Conservation (phyloP, 2,113 vertebrate genomes). For the Nyctibius bracteatus region DNA sequence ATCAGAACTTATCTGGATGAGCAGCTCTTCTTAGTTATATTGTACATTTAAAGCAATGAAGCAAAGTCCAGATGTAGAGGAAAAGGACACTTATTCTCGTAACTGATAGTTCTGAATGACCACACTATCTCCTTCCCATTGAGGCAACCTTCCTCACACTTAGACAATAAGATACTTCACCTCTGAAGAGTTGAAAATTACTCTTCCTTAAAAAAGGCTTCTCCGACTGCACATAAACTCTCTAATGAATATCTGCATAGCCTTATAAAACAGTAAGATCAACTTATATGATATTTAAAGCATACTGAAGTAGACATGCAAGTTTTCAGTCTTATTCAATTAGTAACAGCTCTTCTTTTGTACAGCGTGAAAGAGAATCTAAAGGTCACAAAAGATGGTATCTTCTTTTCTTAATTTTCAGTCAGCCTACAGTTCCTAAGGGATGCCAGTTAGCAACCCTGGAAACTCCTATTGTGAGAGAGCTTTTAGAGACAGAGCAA, state of each 20-base stretch:
- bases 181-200: neutral
- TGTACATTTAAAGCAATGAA: neutral
- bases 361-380: neutral
- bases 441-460: slow-evolving; percentile 5
- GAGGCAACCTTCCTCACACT: neutral
- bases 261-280: neutral
- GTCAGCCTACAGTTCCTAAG: neutral
- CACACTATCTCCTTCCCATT: neutral
- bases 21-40: neutral
- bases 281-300: neutral
- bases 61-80: neutral
- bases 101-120: neutral
- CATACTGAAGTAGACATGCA: neutral
- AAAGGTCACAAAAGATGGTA: neutral
- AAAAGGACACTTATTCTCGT: neutral
- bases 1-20: neutral
- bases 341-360: neutral
- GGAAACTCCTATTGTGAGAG: slow-evolving; percentile 22
- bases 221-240: neutral
- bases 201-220: neutral
- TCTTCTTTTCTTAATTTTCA: neutral
- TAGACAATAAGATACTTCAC: neutral
- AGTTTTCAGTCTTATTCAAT: neutral
- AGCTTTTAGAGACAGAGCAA: neutral
- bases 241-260: neutral